These are phyloP conservation scores for Popillia japonica DNA, from an alignment of 1,140 invertebrate genomes.

Conservation along the genomic window DNA sequence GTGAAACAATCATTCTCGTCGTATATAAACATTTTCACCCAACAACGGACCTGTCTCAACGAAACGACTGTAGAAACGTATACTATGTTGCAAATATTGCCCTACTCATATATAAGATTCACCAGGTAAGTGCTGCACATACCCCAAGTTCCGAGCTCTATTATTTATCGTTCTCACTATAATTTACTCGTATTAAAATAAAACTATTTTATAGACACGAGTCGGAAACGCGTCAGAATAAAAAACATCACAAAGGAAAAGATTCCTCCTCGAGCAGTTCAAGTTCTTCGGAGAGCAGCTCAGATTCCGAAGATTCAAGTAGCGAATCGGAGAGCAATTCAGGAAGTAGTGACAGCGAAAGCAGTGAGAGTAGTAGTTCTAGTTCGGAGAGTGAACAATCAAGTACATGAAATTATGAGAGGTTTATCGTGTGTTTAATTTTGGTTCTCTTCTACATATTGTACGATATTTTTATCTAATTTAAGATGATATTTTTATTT, in stretches of 20 bases:
- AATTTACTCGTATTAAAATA: neutral
- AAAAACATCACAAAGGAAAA: constrained; percentile 35
- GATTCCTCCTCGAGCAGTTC: constrained; percentile 34
- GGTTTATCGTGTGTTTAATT: neutral
- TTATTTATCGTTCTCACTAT: neutral
- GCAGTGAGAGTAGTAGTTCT: constrained; percentile 36
- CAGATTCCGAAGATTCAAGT: constrained; percentile 34
- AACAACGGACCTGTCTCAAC: too few relatives aligned
- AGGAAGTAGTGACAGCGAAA: constrained; percentile 15
- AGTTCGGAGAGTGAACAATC: constrained; percentile 41
- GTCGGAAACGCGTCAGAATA: constrained; percentile 31
- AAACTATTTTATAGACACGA: neutral
- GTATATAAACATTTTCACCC: too few relatives aligned
- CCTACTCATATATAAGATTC: too few relatives aligned
- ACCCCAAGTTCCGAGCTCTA: too few relatives aligned
- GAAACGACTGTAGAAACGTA: too few relatives aligned
- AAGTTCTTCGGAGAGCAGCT: constrained; percentile 9
- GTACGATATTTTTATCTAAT: neutral
- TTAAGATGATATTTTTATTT: neutral
- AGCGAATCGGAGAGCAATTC: constrained; percentile 36
- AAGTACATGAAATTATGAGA: constrained; percentile 39
- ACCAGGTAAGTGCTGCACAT: too few relatives aligned
- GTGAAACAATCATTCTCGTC: too few relatives aligned
- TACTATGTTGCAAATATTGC: too few relatives aligned
- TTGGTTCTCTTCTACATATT: neutral